Evolutionary conservation across 92 coral and sea anemone species (phyloP), one percentile per base, ranked within the genome.

Genomic region (Parazoanthus darwini): DNA sequence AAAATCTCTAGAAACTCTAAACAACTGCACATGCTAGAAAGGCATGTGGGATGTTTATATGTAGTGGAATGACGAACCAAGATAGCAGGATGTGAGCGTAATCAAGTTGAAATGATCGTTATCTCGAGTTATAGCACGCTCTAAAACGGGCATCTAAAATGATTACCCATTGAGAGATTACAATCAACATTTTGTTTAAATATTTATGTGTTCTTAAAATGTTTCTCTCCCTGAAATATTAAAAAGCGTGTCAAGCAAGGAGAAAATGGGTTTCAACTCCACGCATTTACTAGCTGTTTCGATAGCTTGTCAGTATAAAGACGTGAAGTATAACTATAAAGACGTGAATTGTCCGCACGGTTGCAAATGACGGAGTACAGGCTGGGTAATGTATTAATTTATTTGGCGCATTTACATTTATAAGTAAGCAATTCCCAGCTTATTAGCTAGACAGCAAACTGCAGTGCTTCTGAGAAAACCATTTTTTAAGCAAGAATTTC

Each of bases 201-300:
- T 72, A 84, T 84, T 84, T 72, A 71, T 70, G 65, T 43, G 65
- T 51, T 73, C 79, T 44, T 44, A 67, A 44, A 68, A 70, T 36
- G 42, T 84, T 71, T 50, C 25, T 44, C 26, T 36, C 39, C 58
- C 65, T 68, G 65, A 84, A 72, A 46, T 42, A 44, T 44, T 43
- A 35, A 71, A 44, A 42, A 36, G 54, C 63, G 9, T 44, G 33
- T 18, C 18, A 84, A 84, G 6, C 4, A 43, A 84, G 22, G 43
- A 67, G 25, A 33, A 15, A 67, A 38, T 67, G 20, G n/a, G n/a
- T 14, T 83, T n/a, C 10, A 26, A 29, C 11, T 54, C 68, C 46
- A 11, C 44, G 54, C 6, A 8, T 9, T 9, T 22, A 26, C 10
- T 50, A 3, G 71, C 35, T 44, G 59, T 37, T 46, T 22, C 13